phyloP scores from a whole-genome alignment of 2,797 vertebrate species.

The Capromys pilorides region DNA sequence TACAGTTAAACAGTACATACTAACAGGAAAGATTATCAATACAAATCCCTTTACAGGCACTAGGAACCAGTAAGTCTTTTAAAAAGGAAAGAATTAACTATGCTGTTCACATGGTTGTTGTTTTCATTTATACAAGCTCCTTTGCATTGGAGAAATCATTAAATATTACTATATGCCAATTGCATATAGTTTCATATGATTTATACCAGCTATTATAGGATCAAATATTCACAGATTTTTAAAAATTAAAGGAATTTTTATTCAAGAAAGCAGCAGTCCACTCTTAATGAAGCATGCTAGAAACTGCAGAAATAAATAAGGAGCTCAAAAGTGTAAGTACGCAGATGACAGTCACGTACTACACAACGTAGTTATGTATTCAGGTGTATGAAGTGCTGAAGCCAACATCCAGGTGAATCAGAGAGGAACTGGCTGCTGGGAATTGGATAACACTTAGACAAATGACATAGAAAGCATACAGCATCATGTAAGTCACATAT shows the following conservation, averaged over 20 bases:
- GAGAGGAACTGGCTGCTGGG: not conserved
- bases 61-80: not conserved
- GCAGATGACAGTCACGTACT: not conserved
- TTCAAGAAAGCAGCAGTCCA: not conserved
- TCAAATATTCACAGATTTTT: not conserved
- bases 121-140: not conserved
- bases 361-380: not conserved
- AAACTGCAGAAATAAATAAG: not conserved
- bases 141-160: not conserved
- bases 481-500: not conserved
- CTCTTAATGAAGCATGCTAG: not conserved
- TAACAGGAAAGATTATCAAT: not conserved
- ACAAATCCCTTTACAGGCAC: not conserved
- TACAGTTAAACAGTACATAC: not conserved
- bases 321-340: not conserved
- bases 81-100: not conserved
- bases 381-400: not conserved
- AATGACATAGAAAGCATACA: not conserved
- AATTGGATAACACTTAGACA: slow-evolving; percentile 24
- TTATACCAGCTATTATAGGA: not conserved
- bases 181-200: not conserved
- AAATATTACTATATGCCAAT: not conserved
- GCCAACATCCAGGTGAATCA: not conserved
- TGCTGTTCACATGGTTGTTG: not conserved
- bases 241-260: not conserved